A percentile compares a stretch with the other conserved stretches of the same genome.
Evolutionary conservation across 2,888 invertebrate species (phyloP).

Genomic region (Elegia similella): DNA sequence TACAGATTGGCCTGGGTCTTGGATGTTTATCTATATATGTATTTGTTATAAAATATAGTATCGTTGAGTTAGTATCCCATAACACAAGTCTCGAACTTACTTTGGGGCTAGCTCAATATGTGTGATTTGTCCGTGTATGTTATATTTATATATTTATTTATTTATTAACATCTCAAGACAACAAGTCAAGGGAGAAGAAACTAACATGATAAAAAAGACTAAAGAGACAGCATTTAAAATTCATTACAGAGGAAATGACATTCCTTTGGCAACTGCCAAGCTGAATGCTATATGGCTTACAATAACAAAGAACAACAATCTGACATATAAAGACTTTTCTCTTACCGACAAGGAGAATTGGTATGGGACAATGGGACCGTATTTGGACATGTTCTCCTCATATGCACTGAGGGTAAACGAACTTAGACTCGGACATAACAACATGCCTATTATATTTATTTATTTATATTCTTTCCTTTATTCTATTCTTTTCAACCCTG

Average conservation of each 20-base stretch:
- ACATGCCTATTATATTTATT: too few species aligned
- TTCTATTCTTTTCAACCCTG: too few species aligned
- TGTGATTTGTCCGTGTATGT: too few species aligned
- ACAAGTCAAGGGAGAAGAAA: neutral
- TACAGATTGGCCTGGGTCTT: too few species aligned
- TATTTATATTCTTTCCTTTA: too few species aligned
- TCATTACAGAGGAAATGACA: conserved; percentile 14
- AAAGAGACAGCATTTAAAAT: conserved; percentile 17
- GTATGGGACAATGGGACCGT: conserved; percentile 28
- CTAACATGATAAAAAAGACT: conserved; percentile 22
- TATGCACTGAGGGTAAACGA: conserved; percentile 25
- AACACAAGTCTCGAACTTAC: too few species aligned
- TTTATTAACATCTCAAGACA: conserved; percentile 18
- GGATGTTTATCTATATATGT: too few species aligned
- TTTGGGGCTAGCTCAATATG: too few species aligned
- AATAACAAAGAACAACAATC: neutral
- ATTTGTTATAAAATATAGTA: too few species aligned
- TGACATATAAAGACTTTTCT: conserved; percentile 20
- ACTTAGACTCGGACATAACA: conserved; percentile 27
- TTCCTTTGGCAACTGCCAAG: neutral
- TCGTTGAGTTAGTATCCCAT: too few species aligned
- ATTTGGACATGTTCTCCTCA: conserved; percentile 27
- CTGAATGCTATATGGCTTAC: neutral
- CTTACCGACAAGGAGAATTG: conserved; percentile 20
- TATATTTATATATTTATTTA: too few species aligned